A percentile compares a stretch with the other conserved stretches of the same genome.
These are phyloP conservation scores for Anastrepha ludens DNA, from an alignment of 1,140 invertebrate species.

Conservation along the genomic window DNA sequence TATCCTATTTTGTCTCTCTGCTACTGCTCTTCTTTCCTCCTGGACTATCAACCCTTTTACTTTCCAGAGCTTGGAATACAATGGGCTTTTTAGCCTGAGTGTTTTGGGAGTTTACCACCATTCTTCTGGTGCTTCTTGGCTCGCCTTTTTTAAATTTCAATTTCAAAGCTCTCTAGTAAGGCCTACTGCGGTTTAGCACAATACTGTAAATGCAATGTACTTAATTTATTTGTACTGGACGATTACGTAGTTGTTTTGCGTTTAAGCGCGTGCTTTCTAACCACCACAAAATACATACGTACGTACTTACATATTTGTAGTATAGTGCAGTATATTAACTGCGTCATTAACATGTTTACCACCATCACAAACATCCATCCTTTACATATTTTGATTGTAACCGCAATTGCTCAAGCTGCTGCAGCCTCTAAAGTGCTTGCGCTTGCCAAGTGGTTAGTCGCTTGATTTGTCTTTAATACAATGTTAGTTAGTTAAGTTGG, in stretches of 20 bases:
- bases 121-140: no score
- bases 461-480: slow-evolving; percentile 21
- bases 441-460: slow-evolving; percentile 23
- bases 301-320: background rate
- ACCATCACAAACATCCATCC: background rate
- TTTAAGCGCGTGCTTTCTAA: slow-evolving; percentile 45
- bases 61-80: no score
- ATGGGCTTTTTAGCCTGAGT: no score
- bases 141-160: no score
- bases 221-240: background rate
- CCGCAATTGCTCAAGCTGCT: slow-evolving; percentile 24
- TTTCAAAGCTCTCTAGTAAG: no score
- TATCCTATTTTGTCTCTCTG: no score
- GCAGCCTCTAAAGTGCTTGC: slow-evolving; percentile 31
- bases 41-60: no score
- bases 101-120: no score
- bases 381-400: background rate
- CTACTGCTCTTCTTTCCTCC: no score
- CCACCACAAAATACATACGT: background rate
- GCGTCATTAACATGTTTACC: slow-evolving; percentile 38
- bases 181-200: no score
- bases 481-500: slow-evolving; percentile 28
- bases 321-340: background rate
- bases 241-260: background rate
- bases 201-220: no score